phyloP scores from a whole-genome alignment of 2,797 vertebrate species.

The Hypotaenidia philippensis region DNA sequence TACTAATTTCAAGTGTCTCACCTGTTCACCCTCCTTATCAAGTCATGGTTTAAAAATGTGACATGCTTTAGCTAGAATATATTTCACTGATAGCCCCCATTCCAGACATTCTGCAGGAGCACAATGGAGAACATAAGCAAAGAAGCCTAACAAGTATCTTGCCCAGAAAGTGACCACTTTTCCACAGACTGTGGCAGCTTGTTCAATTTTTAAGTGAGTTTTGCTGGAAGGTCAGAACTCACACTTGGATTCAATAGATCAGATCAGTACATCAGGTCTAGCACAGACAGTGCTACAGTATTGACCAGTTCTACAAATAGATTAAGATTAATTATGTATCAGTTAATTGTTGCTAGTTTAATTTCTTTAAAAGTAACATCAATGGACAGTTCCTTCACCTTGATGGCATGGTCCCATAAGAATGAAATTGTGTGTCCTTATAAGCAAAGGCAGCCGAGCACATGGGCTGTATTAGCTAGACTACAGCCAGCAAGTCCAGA shows the following conservation, averaged over 20 bases:
- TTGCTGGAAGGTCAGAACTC: neutral
- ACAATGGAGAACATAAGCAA: neutral
- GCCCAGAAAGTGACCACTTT: neutral
- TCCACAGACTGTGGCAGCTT: neutral
- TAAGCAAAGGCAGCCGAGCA: neutral
- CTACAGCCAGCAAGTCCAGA: neutral
- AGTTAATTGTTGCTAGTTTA: neutral
- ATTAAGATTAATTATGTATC: neutral
- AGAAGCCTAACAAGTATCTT: neutral
- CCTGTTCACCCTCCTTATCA: neutral
- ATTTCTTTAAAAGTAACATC: neutral
- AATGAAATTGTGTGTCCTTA: neutral
- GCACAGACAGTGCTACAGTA: neutral
- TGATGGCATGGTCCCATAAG: neutral
- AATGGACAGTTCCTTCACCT: neutral
- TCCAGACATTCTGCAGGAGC: neutral
- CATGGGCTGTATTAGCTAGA: neutral
- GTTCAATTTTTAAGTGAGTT: neutral
- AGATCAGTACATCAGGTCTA: neutral
- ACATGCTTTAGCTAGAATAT: neutral
- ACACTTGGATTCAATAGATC: neutral
- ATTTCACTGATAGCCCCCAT: neutral
- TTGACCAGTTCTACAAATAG: neutral
- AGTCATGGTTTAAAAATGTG: neutral
- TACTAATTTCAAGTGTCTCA: neutral